These are phyloP conservation scores for Verasper variegatus DNA, from an alignment of 2,113 vertebrate genomes.

Conservation along the genomic window DNA sequence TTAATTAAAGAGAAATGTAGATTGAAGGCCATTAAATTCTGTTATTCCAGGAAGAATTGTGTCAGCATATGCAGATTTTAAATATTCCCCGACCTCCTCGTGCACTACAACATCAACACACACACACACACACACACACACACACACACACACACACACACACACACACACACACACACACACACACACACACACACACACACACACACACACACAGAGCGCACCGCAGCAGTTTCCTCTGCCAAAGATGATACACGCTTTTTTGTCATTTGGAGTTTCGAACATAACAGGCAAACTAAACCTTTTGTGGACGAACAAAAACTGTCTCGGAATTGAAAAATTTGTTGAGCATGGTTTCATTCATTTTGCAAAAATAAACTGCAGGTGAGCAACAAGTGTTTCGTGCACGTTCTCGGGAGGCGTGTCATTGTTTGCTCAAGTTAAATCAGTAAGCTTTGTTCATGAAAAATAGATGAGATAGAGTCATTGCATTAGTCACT, in stretches of 20 bases:
- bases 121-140: not conserved
- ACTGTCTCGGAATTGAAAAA: not conserved
- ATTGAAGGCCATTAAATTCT: conserved; percentile 42
- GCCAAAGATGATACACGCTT: not conserved
- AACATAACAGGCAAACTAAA: not conserved
- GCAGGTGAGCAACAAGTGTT: not conserved
- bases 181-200: not conserved
- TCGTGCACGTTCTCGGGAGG: not conserved
- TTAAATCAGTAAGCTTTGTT: not conserved
- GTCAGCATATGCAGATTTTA: conserved; percentile 44
- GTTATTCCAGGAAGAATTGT: conserved; percentile 34
- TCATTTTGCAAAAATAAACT: not conserved
- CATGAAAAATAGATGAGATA: not conserved
- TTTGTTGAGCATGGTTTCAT: not conserved
- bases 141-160: not conserved
- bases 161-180: not conserved
- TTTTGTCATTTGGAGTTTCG: not conserved
- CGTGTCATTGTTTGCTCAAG: not conserved
- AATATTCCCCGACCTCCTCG: conserved; percentile 17
- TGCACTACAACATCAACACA: not conserved
- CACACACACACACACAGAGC: not conserved
- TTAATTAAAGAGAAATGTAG: conserved; percentile 61
- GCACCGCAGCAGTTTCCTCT: not conserved
- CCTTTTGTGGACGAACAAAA: not conserved
- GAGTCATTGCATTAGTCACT: not conserved